Percentiles rank a stretch among this genome's conserved stretches.
These are phyloP conservation scores for Stegostoma tigrinum DNA, from an alignment of 2,113 vertebrate species.

Conservation along the genomic window DNA sequence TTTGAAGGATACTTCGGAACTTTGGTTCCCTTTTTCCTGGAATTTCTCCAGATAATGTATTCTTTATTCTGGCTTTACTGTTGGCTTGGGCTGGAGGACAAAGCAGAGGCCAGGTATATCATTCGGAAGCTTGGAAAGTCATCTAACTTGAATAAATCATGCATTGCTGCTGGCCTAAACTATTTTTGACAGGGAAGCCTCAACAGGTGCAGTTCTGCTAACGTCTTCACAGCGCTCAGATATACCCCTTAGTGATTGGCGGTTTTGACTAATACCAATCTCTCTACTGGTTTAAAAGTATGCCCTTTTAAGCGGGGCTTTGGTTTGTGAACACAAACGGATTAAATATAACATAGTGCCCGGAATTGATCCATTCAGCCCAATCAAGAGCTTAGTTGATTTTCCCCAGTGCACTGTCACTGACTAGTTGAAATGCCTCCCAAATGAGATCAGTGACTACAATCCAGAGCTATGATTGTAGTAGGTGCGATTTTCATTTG, in stretches of 20 bases:
- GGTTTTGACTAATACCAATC: background rate
- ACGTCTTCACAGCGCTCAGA: background rate
- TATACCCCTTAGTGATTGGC: background rate
- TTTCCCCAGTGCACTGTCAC: background rate
- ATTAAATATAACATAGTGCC: background rate
- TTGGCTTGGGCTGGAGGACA: background rate
- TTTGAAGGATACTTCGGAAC: background rate
- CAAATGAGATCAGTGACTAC: background rate
- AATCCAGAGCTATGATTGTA: background rate
- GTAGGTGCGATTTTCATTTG: background rate
- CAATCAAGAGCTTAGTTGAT: background rate
- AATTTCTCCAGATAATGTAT: background rate
- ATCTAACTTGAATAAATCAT: background rate
- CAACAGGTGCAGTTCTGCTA: background rate
- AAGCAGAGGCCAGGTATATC: background rate
- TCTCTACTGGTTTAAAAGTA: background rate
- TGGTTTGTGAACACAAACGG: background rate
- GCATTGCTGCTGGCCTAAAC: background rate
- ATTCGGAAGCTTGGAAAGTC: background rate
- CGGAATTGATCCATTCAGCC: background rate
- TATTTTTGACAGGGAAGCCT: background rate
- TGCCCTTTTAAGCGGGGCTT: background rate
- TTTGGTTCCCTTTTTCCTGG: background rate
- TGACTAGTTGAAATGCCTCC: background rate
- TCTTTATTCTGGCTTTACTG: background rate